Evolutionary conservation across 2,797 vertebrate species (phyloP).

Genomic region (Microcaecilia unicolor): DNA sequence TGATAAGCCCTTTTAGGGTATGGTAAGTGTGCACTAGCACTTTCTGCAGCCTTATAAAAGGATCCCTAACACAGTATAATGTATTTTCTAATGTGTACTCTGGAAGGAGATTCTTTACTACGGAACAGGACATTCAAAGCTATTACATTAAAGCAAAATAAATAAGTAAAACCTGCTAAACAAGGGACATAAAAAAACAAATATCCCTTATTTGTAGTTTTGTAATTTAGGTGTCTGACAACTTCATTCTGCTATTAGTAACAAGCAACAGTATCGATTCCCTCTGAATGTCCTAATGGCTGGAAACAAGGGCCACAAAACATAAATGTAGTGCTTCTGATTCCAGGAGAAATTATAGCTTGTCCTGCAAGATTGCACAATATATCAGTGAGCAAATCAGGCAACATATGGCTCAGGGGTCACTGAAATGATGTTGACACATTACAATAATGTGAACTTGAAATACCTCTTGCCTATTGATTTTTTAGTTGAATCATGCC

Average conservation of each 20-base stretch:
- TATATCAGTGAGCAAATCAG: conserved; percentile 70
- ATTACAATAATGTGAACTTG: conserved; percentile 71
- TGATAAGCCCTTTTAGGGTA: too few relatives aligned
- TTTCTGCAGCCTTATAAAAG: too few relatives aligned
- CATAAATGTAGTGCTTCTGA: conserved; percentile 57
- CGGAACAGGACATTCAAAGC: too few relatives aligned
- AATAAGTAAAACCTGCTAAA: too few relatives aligned
- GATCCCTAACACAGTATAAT: too few relatives aligned
- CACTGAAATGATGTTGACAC: conserved; percentile 59
- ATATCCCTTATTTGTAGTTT: conserved; percentile 23
- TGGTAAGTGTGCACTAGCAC: too few relatives aligned
- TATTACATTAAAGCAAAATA: too few relatives aligned
- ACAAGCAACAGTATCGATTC: conserved; percentile 63
- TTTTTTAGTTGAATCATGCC: conserved; percentile 61
- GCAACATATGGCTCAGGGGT: conserved; percentile 46
- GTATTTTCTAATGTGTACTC: too few relatives aligned
- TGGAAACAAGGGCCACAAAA: conserved; percentile 46
- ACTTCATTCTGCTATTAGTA: conserved; percentile 58
- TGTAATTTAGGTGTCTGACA: conserved; percentile 47
- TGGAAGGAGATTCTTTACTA: too few relatives aligned
- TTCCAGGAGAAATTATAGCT: conserved; percentile 62
- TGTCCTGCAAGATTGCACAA: conserved; percentile 59
- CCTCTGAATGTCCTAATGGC: conserved; percentile 55
- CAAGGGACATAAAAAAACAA: too few relatives aligned
- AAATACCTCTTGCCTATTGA: conserved; percentile 64